Evolutionary conservation across 2,888 invertebrate species (phyloP).

Genomic region (Chelonus formosanus): DNA sequence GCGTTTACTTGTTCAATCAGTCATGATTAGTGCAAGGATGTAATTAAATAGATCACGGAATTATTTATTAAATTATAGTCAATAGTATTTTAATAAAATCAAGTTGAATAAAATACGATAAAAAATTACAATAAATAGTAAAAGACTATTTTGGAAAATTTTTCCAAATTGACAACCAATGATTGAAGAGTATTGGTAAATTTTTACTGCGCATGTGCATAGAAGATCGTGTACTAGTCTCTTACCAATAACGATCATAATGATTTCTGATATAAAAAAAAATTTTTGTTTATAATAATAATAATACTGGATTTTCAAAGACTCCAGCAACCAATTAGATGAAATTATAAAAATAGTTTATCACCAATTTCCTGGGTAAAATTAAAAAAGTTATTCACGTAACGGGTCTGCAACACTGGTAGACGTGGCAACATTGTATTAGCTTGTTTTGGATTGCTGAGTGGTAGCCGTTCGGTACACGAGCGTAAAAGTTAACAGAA

Average conservation of each 20-base stretch:
- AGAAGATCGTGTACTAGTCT: conserved; percentile 17
- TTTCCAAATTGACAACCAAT: background rate
- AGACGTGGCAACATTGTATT: conserved; percentile 29
- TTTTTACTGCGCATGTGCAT: conserved; percentile 29
- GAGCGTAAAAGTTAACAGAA: conserved; percentile 26
- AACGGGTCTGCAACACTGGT: conserved; percentile 10
- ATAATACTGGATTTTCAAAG: background rate
- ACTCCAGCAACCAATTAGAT: too few relatives aligned
- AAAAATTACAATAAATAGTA: background rate
- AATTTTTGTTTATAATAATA: background rate
- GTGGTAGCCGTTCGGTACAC: conserved; percentile 30
- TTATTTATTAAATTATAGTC: too few relatives aligned
- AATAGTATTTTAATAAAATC: too few relatives aligned
- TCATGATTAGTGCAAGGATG: too few relatives aligned
- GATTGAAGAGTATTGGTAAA: background rate
- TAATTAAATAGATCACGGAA: too few relatives aligned
- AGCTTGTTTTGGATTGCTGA: conserved; percentile 29
- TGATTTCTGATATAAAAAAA: conserved; percentile 1
- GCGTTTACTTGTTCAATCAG: too few relatives aligned
- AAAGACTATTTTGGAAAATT: background rate
- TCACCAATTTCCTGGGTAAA: background rate
- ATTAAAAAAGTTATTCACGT: background rate
- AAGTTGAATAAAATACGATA: background rate
- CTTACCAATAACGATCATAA: conserved; percentile 23
- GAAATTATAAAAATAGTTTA: background rate